Evolutionary conservation across 2,113 vertebrate species (phyloP).

Genomic region (Saimiri boliviensis): DNA sequence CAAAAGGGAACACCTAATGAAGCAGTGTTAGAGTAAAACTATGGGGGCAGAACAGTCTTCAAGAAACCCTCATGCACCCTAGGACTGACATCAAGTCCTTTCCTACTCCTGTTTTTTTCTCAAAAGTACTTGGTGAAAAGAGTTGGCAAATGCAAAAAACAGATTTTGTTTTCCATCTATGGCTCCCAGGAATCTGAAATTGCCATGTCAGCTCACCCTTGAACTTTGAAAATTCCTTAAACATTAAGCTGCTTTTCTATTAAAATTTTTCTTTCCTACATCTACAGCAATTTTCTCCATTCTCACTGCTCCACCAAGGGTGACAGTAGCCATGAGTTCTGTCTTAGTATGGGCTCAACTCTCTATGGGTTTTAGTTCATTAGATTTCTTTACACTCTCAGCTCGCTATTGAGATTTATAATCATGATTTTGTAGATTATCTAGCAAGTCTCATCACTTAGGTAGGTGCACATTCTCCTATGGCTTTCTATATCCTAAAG

Average conservation of each 20-base stretch:
- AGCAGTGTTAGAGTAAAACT: background rate
- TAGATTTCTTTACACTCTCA: background rate
- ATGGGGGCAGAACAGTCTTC: too few relatives aligned
- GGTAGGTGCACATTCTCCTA: background rate
- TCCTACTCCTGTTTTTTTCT: background rate
- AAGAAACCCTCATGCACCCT: background rate
- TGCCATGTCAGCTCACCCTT: background rate
- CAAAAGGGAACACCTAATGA: background rate
- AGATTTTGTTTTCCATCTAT: background rate
- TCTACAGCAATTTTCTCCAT: background rate
- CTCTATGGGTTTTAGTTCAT: background rate
- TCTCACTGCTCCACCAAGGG: background rate
- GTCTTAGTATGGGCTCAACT: background rate
- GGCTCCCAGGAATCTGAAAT: background rate
- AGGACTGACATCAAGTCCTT: too few relatives aligned
- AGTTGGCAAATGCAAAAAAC: background rate
- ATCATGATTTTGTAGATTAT: background rate
- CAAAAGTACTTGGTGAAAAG: background rate
- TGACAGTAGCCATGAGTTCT: background rate
- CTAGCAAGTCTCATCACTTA: background rate
- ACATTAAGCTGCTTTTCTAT: background rate
- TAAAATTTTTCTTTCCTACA: background rate
- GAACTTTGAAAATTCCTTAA: constrained; percentile 47
- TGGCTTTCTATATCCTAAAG: background rate
- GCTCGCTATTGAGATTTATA: background rate